Conservation (phyloP, 2,797 vertebrate species). For the Chaenodraco wilsoni region DNA sequence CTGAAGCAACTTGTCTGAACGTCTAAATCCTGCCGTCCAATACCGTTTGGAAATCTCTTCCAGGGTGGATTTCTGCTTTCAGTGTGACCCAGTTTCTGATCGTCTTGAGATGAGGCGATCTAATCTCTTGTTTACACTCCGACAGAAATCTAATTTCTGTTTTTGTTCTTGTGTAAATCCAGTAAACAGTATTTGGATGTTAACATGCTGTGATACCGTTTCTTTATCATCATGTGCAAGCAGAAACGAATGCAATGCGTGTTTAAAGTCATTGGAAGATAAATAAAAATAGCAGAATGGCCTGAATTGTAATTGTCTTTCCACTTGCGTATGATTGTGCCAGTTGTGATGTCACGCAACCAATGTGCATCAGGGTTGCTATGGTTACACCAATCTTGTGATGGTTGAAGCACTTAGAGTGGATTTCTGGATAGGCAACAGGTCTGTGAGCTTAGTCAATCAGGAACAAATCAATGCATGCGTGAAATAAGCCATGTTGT, state of each 20-base stretch:
- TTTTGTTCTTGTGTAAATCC: slow-evolving; percentile 70
- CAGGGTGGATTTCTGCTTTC: slow-evolving; percentile 50
- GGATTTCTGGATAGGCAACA: slow-evolving; percentile 59
- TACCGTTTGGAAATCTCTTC: slow-evolving; percentile 48
- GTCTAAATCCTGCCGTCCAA: slow-evolving; percentile 58
- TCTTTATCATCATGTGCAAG: slow-evolving; percentile 32
- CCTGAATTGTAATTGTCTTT: slow-evolving; percentile 54
- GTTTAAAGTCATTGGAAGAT: slow-evolving; percentile 45
- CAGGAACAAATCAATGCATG: not conserved
- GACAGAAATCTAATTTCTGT: slow-evolving; percentile 52
- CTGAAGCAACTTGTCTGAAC: slow-evolving; percentile 46
- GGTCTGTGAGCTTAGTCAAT: slow-evolving; percentile 26
- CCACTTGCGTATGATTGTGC: slow-evolving; percentile 73
- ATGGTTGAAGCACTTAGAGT: slow-evolving; percentile 50
- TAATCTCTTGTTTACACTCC: slow-evolving; percentile 56
- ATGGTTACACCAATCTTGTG: slow-evolving; percentile 74
- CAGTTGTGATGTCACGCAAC: slow-evolving; percentile 76
- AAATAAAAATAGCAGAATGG: slow-evolving; percentile 52
- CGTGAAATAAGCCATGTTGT: not conserved
- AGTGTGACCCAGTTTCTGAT: slow-evolving; percentile 54
- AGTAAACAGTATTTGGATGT: slow-evolving; percentile 58
- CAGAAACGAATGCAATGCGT: slow-evolving; percentile 35
- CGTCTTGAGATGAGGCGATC: slow-evolving; percentile 41
- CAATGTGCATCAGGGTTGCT: slow-evolving; percentile 78
- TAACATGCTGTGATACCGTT: slow-evolving; percentile 41